Base-by-base conservation (phyloP, 92 coral and sea anemone species). In the Epizoanthus illoricatus region DNA sequence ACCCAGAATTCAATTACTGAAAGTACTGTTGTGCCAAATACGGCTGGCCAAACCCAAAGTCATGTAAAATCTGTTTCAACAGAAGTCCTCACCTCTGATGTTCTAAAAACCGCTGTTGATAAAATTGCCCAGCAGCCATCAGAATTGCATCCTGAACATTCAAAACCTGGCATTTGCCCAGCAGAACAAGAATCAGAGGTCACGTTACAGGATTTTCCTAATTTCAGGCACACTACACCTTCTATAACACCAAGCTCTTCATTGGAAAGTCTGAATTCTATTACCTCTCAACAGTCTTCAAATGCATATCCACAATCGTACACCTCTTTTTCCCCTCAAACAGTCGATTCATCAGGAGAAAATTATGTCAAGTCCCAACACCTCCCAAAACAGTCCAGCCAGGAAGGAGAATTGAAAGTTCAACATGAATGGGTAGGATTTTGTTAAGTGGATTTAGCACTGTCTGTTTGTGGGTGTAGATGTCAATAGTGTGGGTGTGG, bases 191-290 rank as follows among this genome's bases (percentile, higher is more conserved):
- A 86, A 62, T 24, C 85, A 19, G 93, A 85, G 54, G 69, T 90
- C 33, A 86, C 92, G 15, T 66, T 89, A 61, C 90, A 85, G 69
- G 92, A 91, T 80, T 65, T 91, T 16, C 4, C 84, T 4, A 69
- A 24, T 16, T 70, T 60, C 70, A 87, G 65, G 33, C 69, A 72
- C 5, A 69, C 40, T 3, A 80, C 90, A 36, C 90, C 94, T 1
- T 91, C 97, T 13, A 81, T 93, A 61, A 88, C 97, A 57, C 97
- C 94, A n/a, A 93, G 97, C 88, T 93, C 97, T 28, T 93, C 97
- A 12, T 55, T 93, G 90, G 97, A 93, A 76, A 93, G 97, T 67
- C 92, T 93, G 4, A 93, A 89, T 60, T 90, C 97, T 17, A 67
- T 88, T 42, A 72, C 91, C 55, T 88, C 94, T 17, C 97, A 89